Evolutionary conservation across 2,888 invertebrate genomes (phyloP), one percentile per base, ranked within the genome.

Genomic region (Agriopis aurantiaria): DNA sequence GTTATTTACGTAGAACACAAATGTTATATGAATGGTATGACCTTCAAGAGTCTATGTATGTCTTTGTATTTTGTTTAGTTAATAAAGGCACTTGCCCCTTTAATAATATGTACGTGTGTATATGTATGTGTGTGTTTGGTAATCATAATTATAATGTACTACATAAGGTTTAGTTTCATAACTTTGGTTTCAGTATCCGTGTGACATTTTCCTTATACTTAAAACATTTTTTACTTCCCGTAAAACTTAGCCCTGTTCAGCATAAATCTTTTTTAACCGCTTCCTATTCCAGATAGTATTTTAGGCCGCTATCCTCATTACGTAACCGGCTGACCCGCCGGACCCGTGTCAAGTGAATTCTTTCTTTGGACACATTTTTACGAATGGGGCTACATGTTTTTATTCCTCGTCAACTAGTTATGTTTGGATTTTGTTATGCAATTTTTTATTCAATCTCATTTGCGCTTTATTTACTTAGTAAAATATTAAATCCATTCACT

Each of bases 281-380:
- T 74, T 73, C 71, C 77, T 71, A 72, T 77, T 72, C 69, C 69
- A 69, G 75, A 75, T 75, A 77, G 75, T 75, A 77, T 75, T 75
- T 75, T 74, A 73, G 77, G 65, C 62, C 64, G 65, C 72, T 74
- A 69, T 71, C 71, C 77, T 77, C 72, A 77, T 77, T 77, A 75
- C 68, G 77, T 77, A 77, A 77, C 75, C 72, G 72, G 65, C 73
- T 75, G 75, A 75, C 80, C 79, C 78, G 80, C 80, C 79, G 77
- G 79, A 84, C 84, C 83, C 84, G 79, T 80, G 79, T 84, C 82
- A 82, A 82, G 80, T 79, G 80, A 79, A 81, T 81, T 82, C 79
- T 76, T 82, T 78, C 80, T 79, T 75, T 76, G 78, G 80, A 81
- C 79, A 80, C 79, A 77, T 77, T 75, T 75, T 66, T 73, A 73